Conservation (phyloP, 2,797 vertebrate genomes). For the Monodelphis domestica region DNA sequence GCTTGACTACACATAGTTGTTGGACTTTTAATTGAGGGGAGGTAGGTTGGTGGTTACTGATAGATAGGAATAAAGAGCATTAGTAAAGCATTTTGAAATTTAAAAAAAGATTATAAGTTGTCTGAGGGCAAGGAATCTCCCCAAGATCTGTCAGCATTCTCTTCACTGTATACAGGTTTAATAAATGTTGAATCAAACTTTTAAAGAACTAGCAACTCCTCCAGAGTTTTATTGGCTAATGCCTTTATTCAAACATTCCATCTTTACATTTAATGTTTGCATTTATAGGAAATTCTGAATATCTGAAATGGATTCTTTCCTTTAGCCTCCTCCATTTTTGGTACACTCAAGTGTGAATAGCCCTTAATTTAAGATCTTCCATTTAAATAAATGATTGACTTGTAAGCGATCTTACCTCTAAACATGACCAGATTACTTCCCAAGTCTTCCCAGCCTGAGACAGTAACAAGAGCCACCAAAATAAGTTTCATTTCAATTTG, state of each 20-base stretch:
- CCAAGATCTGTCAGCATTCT: too few species aligned
- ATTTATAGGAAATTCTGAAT: background rate
- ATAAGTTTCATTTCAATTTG: constrained; percentile 53
- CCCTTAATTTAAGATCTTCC: constrained; percentile 45
- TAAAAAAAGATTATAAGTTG: background rate
- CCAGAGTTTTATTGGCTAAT: too few species aligned
- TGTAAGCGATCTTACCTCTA: constrained; percentile 43
- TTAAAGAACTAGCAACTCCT: background rate
- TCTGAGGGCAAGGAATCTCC: background rate
- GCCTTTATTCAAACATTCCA: too few species aligned
- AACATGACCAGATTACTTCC: constrained; percentile 36
- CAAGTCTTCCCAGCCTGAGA: constrained; percentile 36
- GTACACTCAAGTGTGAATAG: background rate
- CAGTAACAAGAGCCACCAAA: constrained; percentile 30
- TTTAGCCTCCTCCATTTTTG: background rate
- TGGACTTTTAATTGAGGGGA: background rate
- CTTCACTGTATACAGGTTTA: too few species aligned
- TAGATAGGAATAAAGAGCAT: background rate
- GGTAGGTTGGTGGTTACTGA: background rate
- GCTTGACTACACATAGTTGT: background rate
- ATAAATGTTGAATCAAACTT: background rate
- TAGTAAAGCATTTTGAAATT: background rate
- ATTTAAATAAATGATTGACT: constrained; percentile 53
- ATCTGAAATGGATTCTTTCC: background rate
- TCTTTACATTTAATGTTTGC: too few species aligned